Percentiles rank a stretch among this genome's conserved stretches.
These are phyloP conservation scores for Pungitius pungitius DNA, from an alignment of 2,113 vertebrate species.

Conservation along the genomic window DNA sequence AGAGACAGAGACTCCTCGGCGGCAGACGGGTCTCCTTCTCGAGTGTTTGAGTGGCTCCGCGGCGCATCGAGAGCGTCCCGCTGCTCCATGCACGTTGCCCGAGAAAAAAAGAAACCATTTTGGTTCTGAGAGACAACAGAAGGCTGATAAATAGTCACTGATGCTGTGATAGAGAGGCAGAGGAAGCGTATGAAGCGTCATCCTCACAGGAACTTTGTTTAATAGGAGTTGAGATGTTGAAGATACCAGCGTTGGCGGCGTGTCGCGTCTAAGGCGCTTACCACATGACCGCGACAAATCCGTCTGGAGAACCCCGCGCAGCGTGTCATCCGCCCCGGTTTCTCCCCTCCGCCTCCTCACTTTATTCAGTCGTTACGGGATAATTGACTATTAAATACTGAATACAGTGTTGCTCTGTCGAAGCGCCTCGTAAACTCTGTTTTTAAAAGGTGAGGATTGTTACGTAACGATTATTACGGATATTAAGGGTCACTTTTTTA, in stretches of 20 bases:
- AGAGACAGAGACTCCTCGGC: too few species aligned
- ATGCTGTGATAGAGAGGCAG: not conserved
- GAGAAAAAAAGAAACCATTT: not conserved
- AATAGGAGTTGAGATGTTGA: not conserved
- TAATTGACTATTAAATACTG: not conserved
- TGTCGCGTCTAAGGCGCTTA: conserved; percentile 17
- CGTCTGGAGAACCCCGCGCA: conserved; percentile 6
- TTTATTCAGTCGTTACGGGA: not conserved
- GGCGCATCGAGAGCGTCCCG: too few species aligned
- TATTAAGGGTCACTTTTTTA: too few species aligned
- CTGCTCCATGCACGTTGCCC: too few species aligned
- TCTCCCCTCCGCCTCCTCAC: not conserved
- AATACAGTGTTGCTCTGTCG: not conserved
- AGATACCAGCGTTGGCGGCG: not conserved
- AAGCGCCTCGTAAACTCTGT: not conserved
- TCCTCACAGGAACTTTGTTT: not conserved
- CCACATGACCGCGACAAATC: conserved; percentile 26
- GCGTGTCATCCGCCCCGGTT: conserved; percentile 36
- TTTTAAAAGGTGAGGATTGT: not conserved
- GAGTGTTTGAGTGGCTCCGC: too few species aligned
- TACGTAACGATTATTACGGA: not conserved
- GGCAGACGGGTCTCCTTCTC: too few species aligned
- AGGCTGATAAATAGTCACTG: too few species aligned
- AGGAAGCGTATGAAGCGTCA: not conserved
- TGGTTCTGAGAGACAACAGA: not conserved